Base-by-base conservation (phyloP, 1,140 invertebrate species). In the Neodiprion lecontei region DNA sequence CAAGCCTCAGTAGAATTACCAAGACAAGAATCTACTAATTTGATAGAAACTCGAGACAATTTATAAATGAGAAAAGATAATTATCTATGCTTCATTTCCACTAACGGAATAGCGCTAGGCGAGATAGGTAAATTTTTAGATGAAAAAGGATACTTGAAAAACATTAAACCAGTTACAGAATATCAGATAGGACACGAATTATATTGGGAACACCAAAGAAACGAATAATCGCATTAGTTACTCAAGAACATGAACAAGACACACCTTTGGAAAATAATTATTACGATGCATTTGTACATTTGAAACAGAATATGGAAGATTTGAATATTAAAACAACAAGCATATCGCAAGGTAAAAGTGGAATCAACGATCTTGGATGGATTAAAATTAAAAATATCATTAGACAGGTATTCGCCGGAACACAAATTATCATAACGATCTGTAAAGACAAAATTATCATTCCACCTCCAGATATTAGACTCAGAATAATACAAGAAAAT, bases 361-460 rank as follows among this genome's bases (percentile, higher is more conserved):
- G 47, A 3, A 69, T 69, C 1, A 21, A 69, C 17, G 11, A 69
- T 12, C 10, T 21, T 10, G 67, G 67, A 69, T 69, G 67, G 67
- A 69, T 69, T 21, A 69, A 69, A 69, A 69, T 69, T 1, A 69
- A 69, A 12, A 69, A 21, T 21, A 69, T 69, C 1, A 69, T 69
- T 69, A 21, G 67, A 40, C 28, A 40, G 5, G 28, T 40, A 40
- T 40, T 40, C 5, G 1, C 28, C 21, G 74, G 48, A 10, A 75
- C 74, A 14, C 40, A 75, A 40, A 70, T 76, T 23, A 72, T n/a
- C 69, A 73, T 73, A 65, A 76, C 17, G 4, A 70, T 73, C 14
- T 76, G 75, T 28, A 69, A 28, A 48, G 67, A 69, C 9, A 9
- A 70, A 73, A 40, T 73, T 2, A 72, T 69, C 12, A 72, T 69